Base-by-base conservation (phyloP, 2,113 vertebrate species). In the Elephas maximus region DNA sequence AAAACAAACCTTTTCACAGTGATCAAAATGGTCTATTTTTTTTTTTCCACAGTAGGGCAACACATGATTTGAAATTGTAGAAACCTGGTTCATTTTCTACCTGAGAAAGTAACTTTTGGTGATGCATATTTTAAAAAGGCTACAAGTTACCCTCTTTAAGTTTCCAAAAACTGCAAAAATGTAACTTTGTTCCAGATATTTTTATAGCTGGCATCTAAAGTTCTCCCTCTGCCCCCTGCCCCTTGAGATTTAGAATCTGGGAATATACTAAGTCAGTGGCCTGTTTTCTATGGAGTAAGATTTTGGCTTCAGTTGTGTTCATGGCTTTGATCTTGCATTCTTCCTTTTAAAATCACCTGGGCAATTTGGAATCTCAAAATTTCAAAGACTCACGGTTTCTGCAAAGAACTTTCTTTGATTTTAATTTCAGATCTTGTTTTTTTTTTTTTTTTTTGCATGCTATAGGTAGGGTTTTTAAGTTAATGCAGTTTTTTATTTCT, bases 201-300 rank as follows among this genome's bases (percentile, higher is more conserved):
- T 90, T 85, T 79, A 10, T 62, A 80, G 45, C 63, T 94, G 94
- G 91, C 71, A 91, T 45, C 2, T 37, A 1, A 15, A 3, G 28
- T 71, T 30, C 5, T 81, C 79, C 28, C 12, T n/a, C 12, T 51
- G 24, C 62, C 71, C 48, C 9, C 41, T 80, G 28, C 8, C 53
- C 15, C 71, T 57, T 67, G 26, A 77, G 28, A 90, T 85, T 93
- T 92, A 93, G 11, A 33, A 6, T 96, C 79, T 91, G 41, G 24
- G 44, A 14, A 74, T 91, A 24, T 14, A 93, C 60, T 84, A 77
- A 95, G 21, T 95, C 37, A n/a, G 77, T 81, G 60, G 80, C 71
- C 73, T 90, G 23, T 97, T 92, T 96, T 97, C 92, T 96, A 96
- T 94, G 96, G 96, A 79, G 95, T 96, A 87, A 92, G 73, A 95